A percentile compares a stretch with the other conserved stretches of the same genome.
phyloP scores from a whole-genome alignment of 1,140 invertebrate species.

The Drosophila subpulchrella region DNA sequence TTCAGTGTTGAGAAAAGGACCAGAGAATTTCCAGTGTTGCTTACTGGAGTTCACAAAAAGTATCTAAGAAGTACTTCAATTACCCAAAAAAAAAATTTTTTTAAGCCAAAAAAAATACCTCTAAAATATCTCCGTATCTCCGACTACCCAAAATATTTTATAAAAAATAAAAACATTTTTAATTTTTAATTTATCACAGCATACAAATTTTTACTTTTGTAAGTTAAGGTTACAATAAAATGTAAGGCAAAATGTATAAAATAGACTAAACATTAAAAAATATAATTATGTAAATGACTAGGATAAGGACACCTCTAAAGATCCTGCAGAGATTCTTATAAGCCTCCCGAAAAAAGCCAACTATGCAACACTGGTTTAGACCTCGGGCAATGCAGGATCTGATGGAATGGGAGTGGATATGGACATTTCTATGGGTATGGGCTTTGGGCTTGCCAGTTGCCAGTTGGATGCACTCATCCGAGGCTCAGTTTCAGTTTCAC shows the following conservation, averaged over 20 bases:
- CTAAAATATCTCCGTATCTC: no score
- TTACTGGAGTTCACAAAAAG: background rate
- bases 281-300: no score
- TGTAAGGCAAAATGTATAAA: no score
- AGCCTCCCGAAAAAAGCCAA: background rate
- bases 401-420: background rate
- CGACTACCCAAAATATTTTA: no score
- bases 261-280: no score
- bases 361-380: background rate
- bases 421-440: background rate
- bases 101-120: no score
- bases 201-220: no score
- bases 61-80: background rate
- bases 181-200: no score
- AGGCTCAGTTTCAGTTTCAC: conserved; percentile 38
- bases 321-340: background rate
- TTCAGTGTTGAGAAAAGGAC: background rate
- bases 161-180: no score
- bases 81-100: no score
- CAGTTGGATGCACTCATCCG: conserved; percentile 44
- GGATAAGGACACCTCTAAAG: no score
- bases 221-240: no score
- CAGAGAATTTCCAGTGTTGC: background rate
- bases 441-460: conserved; percentile 9
- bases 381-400: background rate